These are phyloP conservation scores for Myopa testacea DNA, from an alignment of 2,888 invertebrate species.

Conservation along the genomic window DNA sequence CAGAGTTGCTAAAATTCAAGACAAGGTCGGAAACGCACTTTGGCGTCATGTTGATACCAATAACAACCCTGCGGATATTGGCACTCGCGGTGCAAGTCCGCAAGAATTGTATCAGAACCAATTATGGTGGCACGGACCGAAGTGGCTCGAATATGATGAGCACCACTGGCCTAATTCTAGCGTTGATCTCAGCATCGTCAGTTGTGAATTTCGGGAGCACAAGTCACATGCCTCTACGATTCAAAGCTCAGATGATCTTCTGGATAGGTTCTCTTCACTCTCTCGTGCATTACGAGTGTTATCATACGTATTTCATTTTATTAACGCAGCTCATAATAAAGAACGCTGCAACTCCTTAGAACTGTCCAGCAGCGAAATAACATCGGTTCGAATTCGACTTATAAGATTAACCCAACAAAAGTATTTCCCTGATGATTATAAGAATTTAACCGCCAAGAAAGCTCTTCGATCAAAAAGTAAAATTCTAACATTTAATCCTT, in stretches of 20 bases:
- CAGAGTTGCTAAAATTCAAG: not conserved
- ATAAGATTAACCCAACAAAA: too few relatives aligned
- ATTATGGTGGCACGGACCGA: slow-evolving; percentile 38
- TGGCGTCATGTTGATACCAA: slow-evolving; percentile 30
- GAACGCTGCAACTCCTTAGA: not conserved
- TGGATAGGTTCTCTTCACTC: slow-evolving; percentile 2
- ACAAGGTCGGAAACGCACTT: not conserved
- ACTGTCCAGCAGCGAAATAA: not conserved
- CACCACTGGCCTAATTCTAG: not conserved
- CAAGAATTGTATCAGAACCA: not conserved
- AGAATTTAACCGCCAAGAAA: not conserved
- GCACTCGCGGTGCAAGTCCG: not conserved
- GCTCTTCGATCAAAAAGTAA: not conserved
- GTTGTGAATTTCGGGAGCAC: not conserved
- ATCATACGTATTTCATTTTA: not conserved
- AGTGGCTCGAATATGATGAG: not conserved
- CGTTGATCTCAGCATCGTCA: not conserved
- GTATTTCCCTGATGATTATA: too few relatives aligned
- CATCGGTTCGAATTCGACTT: not conserved
- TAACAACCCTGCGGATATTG: slow-evolving; percentile 34
- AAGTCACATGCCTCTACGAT: not conserved
- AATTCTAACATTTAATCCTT: not conserved
- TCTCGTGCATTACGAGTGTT: not conserved
- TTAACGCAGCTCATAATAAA: not conserved
- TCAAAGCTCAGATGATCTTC: too few relatives aligned